Conservation (phyloP, 2,797 vertebrate species). For the Galaxias olidus region DNA sequence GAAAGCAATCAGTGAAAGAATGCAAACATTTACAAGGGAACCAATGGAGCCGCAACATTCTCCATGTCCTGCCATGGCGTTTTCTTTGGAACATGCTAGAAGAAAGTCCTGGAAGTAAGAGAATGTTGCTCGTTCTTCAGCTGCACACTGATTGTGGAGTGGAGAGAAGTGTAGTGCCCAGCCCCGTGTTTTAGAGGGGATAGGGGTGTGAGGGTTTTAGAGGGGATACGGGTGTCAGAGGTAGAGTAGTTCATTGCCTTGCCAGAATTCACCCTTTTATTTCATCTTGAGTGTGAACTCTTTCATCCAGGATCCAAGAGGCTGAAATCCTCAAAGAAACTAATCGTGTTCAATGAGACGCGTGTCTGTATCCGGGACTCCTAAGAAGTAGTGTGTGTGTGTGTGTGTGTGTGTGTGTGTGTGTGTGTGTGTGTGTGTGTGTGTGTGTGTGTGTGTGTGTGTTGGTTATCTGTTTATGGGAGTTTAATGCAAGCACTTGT, state of each 20-base stretch:
- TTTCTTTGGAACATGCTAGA: conserved; percentile 59
- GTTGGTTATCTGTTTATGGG: conserved; percentile 11
- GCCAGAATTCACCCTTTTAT: conserved; percentile 50
- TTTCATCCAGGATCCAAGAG: conserved; percentile 66
- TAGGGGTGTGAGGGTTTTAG: too few relatives aligned
- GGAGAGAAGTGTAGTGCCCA: conserved; percentile 59
- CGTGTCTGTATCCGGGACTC: conserved; percentile 58
- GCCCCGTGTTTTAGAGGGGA: conserved; percentile 48
- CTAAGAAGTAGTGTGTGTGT: conserved; percentile 19
- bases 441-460: conserved; percentile 13
- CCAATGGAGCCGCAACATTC: conserved; percentile 72
- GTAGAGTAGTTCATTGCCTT: conserved; percentile 48
- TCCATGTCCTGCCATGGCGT: conserved; percentile 71
- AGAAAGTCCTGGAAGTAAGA: conserved; percentile 51
- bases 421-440: conserved; percentile 41
- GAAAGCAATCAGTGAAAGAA: conserved; percentile 74
- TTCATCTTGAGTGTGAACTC: conserved; percentile 58
- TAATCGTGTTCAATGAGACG: conserved; percentile 69
- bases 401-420: conserved; percentile 24
- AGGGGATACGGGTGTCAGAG: conserved; percentile 17
- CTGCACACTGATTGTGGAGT: conserved; percentile 43
- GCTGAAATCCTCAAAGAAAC: conserved; percentile 72
- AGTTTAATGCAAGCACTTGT: too few relatives aligned
- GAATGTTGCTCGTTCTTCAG: conserved; percentile 71
- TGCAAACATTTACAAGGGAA: conserved; percentile 77